Percentiles rank a stretch among this genome's conserved stretches.
These are phyloP conservation scores for Brachionus paranguensis DNA, from an alignment of 1,140 invertebrate species.

Conservation along the genomic window DNA sequence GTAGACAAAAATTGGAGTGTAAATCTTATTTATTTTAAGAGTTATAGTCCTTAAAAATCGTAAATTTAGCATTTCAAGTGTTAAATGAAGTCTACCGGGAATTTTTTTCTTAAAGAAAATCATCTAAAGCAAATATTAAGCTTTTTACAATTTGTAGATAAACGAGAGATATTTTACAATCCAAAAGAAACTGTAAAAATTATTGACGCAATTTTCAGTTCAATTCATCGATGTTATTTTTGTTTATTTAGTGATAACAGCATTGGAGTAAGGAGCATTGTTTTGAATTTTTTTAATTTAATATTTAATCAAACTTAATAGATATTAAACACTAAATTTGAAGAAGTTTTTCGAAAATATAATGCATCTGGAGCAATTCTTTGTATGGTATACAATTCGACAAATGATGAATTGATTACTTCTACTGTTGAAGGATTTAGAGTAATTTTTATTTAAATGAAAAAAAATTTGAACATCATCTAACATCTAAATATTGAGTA, in stretches of 20 bases:
- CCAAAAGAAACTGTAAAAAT: not conserved
- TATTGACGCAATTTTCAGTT: not conserved
- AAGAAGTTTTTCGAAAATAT: constrained; percentile 49
- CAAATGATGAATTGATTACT: constrained; percentile 53
- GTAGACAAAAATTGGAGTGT: no score
- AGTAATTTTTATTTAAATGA: constrained; percentile 43
- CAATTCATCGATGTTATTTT: constrained; percentile 14
- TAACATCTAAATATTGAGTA: no score
- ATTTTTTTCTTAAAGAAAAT: not conserved
- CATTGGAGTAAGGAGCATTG: not conserved
- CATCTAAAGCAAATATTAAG: not conserved
- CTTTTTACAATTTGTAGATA: not conserved
- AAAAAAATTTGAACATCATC: no score
- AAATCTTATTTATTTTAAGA: no score
- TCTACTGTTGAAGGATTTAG: constrained; percentile 53
- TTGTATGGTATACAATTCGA: constrained; percentile 53
- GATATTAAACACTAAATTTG: constrained; percentile 52
- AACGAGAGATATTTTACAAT: not conserved
- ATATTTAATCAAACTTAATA: constrained; percentile 41
- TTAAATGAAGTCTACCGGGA: not conserved
- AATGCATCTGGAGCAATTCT: constrained; percentile 50
- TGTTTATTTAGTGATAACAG: not conserved
- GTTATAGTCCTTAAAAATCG: no score
- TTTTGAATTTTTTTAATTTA: not conserved
- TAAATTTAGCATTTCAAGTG: no score